A percentile compares a stretch with the other conserved stretches of the same genome.
These are phyloP conservation scores for Vanacampus margaritifer DNA, from an alignment of 2,113 vertebrate species.

Conservation along the genomic window DNA sequence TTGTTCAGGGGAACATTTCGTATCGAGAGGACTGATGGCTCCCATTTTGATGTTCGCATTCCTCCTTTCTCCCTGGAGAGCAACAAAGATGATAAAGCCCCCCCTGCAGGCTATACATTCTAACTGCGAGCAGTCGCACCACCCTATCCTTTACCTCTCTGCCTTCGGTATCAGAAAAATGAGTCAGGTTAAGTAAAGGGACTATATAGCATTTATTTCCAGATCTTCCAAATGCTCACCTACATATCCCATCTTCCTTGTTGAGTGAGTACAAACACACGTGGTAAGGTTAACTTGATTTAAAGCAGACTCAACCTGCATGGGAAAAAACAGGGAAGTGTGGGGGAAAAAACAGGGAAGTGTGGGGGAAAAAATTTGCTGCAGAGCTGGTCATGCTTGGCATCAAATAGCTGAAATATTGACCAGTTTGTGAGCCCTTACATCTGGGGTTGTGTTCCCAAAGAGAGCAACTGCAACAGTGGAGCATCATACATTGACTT, in stretches of 20 bases:
- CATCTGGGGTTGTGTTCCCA: conserved; percentile 1
- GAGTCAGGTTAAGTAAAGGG: conserved; percentile 17
- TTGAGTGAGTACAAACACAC: background rate
- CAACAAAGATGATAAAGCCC: conserved; percentile 97
- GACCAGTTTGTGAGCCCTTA: conserved; percentile 4
- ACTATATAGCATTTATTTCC: conserved; percentile 5
- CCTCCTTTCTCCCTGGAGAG: conserved; percentile 98
- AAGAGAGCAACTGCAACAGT: conserved; percentile 8
- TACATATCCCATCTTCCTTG: background rate
- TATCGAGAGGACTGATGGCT: conserved; percentile 92
- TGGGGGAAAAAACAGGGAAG: background rate
- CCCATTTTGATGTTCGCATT: conserved; percentile 96
- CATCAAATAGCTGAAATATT: conserved; percentile 7
- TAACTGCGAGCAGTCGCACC: conserved; percentile 33
- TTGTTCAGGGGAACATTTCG: conserved; percentile 89
- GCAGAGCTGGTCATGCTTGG: conserved; percentile 10
- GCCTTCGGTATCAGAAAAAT: conserved; percentile 17
- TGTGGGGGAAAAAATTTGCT: background rate
- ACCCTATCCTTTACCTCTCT: conserved; percentile 13
- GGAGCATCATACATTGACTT: background rate
- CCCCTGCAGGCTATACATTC: conserved; percentile 91
- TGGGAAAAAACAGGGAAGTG: background rate
- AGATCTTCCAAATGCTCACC: conserved; percentile 15
- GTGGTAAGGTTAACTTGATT: background rate
- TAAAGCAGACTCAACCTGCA: conserved; percentile 1